Percentiles rank a stretch among this genome's conserved stretches.
phyloP scores from a whole-genome alignment of 2,113 vertebrate species.

The Andinoacara biseriatus region DNA sequence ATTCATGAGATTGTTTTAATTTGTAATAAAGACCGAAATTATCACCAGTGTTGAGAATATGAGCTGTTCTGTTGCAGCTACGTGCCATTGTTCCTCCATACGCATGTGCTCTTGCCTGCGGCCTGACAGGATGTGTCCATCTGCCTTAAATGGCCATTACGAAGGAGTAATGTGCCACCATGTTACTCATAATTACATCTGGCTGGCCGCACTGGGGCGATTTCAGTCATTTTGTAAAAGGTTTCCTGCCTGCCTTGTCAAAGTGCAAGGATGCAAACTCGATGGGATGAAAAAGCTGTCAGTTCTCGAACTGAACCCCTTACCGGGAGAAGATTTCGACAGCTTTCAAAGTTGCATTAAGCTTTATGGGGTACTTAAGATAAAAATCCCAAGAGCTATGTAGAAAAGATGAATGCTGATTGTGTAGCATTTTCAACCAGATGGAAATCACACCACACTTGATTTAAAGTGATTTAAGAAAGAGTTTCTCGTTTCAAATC shows the following conservation, averaged over 20 bases:
- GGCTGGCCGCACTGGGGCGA: constrained; percentile 31
- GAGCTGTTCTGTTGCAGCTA: constrained; percentile 27
- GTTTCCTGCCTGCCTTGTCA: constrained; percentile 9
- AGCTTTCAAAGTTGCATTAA: neutral
- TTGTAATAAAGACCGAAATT: constrained; percentile 74
- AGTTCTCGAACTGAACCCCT: neutral
- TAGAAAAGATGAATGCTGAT: neutral
- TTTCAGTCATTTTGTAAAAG: constrained; percentile 40
- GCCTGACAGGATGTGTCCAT: constrained; percentile 41
- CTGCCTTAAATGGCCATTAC: constrained; percentile 55
- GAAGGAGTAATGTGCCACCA: constrained; percentile 43
- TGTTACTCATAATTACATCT: constrained; percentile 55
- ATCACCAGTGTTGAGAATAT: constrained; percentile 44
- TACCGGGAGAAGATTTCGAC: neutral
- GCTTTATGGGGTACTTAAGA: neutral
- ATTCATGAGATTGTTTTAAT: constrained; percentile 77
- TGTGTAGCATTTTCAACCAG: neutral
- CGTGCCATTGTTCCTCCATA: constrained; percentile 7
- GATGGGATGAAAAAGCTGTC: neutral
- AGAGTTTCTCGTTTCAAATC: neutral
- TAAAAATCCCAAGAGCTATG: neutral
- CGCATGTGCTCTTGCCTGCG: constrained; percentile 4
- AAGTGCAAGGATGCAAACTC: neutral
- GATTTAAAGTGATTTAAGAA: neutral
- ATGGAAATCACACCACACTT: neutral